Conservation (phyloP, 2,113 vertebrate genomes). For the Rostratula benghalensis region DNA sequence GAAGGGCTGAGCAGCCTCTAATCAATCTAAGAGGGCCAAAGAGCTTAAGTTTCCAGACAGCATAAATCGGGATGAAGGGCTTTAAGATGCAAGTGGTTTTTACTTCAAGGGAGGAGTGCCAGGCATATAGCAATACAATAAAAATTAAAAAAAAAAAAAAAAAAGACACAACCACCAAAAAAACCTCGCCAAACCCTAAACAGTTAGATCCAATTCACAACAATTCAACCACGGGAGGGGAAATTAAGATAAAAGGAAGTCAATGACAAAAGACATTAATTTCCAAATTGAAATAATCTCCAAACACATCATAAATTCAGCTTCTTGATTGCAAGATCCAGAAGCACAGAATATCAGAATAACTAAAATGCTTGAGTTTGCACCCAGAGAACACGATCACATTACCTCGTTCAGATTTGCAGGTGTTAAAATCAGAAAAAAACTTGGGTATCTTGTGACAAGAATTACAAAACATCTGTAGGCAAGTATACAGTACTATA, state of each 20-base stretch:
- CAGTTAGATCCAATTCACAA: not conserved
- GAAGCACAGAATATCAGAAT: not conserved
- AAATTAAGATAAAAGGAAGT: not conserved
- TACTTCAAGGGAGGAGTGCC: not conserved
- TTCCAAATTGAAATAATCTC: not conserved
- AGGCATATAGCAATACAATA: not conserved
- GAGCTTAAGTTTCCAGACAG: not conserved
- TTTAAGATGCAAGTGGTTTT: not conserved
- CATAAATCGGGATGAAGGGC: not conserved
- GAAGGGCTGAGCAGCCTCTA: not conserved
- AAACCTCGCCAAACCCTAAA: not conserved
- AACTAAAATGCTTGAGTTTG: not conserved
- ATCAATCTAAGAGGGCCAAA: not conserved
- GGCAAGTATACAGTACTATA: not conserved
- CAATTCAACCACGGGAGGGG: rapidly evolving
- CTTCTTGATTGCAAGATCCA: not conserved
- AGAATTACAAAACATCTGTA: not conserved
- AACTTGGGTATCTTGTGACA: not conserved
- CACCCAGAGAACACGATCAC: not conserved
- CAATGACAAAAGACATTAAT: not conserved
- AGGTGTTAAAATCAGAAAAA: slow-evolving; percentile 13
- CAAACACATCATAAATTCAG: not conserved
- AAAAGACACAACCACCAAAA: not conserved
- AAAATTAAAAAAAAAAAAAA: too few relatives aligned
- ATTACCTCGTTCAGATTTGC: not conserved